phyloP scores from a whole-genome alignment of 2,113 vertebrate species.

The Petroica traversi region DNA sequence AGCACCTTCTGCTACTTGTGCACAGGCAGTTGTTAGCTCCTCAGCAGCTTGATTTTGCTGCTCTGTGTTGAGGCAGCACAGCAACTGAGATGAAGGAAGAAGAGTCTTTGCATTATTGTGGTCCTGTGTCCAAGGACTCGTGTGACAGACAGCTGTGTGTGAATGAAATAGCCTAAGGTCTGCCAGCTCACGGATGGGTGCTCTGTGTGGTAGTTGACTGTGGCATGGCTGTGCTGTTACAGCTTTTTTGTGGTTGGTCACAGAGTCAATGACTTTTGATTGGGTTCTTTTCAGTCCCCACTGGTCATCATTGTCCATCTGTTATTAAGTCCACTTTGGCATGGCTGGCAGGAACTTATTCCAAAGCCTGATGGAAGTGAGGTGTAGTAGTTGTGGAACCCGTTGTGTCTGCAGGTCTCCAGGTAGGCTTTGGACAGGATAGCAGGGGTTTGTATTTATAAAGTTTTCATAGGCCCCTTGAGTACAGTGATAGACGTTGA shows the following conservation, averaged over 20 bases:
- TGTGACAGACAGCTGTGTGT: background rate
- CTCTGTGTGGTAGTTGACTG: rapidly evolving
- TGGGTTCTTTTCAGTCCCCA: background rate
- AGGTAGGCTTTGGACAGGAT: background rate
- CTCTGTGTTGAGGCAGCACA: background rate
- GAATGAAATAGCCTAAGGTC: background rate
- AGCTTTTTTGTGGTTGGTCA: background rate
- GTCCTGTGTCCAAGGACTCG: background rate
- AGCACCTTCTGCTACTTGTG: background rate
- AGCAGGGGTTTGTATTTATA: background rate
- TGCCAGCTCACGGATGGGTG: background rate
- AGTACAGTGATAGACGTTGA: constrained; percentile 1
- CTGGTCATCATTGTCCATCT: background rate
- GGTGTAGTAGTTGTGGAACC: background rate
- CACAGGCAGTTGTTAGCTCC: background rate
- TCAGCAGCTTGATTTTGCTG: background rate
- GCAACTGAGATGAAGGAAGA: background rate
- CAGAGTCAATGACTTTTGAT: background rate
- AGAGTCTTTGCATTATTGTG: background rate
- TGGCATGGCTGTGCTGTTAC: rapidly evolving
- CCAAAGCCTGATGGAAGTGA: background rate
- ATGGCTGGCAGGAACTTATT: background rate
- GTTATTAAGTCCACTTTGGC: background rate
- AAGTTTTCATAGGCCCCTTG: background rate
- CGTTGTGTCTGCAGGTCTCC: background rate